phyloP scores from a whole-genome alignment of 2,888 invertebrate species.

The Nymphalis c-album region DNA sequence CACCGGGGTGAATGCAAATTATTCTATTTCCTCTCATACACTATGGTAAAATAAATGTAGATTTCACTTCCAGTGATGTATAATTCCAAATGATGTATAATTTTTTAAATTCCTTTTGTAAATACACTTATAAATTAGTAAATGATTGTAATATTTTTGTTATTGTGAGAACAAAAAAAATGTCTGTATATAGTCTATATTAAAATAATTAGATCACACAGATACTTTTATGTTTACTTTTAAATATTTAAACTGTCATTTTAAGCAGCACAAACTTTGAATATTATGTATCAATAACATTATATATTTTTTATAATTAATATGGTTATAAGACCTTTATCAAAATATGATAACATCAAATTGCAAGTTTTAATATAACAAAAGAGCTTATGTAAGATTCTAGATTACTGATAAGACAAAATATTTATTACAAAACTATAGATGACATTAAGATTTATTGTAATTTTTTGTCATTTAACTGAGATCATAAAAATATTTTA shows the following conservation, averaged over 20 bases:
- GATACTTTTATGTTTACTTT: too few species aligned
- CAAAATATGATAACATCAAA: slow-evolving; percentile 1
- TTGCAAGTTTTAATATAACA: slow-evolving; percentile 3
- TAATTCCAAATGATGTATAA: too few species aligned
- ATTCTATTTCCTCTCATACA: slow-evolving; percentile 30
- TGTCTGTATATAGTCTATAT: too few species aligned
- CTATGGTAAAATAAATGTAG: background rate
- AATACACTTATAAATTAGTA: too few species aligned
- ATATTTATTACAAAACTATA: slow-evolving; percentile 4
- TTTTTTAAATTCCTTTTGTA: too few species aligned
- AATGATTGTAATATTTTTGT: too few species aligned
- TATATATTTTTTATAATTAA: background rate
- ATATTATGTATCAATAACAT: too few species aligned
- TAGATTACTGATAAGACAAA: slow-evolving; percentile 19
- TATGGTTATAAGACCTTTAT: background rate
- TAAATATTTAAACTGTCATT: too few species aligned
- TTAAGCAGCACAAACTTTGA: too few species aligned
- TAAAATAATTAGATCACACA: too few species aligned
- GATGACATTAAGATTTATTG: background rate
- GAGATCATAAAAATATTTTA: background rate
- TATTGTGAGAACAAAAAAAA: too few species aligned
- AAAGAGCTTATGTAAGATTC: slow-evolving; percentile 20
- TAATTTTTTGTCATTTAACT: background rate
- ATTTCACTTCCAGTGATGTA: background rate
- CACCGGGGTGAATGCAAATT: slow-evolving; percentile 34